Conservation (phyloP, 2,797 vertebrate genomes). For the Enteromius unitaeniatus region DNA sequence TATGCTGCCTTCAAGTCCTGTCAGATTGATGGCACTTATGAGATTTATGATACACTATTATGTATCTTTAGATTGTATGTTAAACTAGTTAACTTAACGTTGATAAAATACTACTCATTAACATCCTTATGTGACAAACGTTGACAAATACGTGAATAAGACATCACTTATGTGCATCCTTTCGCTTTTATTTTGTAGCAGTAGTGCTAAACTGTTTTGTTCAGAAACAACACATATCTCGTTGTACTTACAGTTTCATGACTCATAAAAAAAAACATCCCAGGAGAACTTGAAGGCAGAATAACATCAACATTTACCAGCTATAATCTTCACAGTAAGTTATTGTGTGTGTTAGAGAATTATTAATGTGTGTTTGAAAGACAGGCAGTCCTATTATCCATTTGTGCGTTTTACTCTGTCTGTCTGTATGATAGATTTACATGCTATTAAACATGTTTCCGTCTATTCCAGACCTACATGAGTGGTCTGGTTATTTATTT, state of each 20-base stretch:
- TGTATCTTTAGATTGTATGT: not conserved
- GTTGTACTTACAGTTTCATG: not conserved
- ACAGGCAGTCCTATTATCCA: not conserved
- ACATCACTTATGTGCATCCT: not conserved
- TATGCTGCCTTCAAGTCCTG: constrained; percentile 14
- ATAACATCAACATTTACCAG: not conserved
- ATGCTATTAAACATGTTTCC: not conserved
- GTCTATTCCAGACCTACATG: constrained; percentile 18
- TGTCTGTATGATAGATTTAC: not conserved
- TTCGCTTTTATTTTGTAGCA: not conserved
- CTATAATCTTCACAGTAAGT: not conserved
- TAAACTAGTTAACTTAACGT: not conserved
- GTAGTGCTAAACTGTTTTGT: no score
- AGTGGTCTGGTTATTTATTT: constrained; percentile 8
- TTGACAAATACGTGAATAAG: not conserved
- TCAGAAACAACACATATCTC: not conserved
- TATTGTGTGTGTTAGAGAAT: not conserved
- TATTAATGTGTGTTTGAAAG: constrained; percentile 8
- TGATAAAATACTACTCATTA: not conserved
- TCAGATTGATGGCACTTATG: not conserved
- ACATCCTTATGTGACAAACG: not conserved
- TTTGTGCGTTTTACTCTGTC: not conserved
- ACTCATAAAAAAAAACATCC: not conserved
- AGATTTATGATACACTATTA: not conserved
- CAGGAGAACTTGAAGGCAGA: constrained; percentile 2